These are phyloP conservation scores for Bufo bufo DNA, from an alignment of 2,113 vertebrate species.

Conservation along the genomic window DNA sequence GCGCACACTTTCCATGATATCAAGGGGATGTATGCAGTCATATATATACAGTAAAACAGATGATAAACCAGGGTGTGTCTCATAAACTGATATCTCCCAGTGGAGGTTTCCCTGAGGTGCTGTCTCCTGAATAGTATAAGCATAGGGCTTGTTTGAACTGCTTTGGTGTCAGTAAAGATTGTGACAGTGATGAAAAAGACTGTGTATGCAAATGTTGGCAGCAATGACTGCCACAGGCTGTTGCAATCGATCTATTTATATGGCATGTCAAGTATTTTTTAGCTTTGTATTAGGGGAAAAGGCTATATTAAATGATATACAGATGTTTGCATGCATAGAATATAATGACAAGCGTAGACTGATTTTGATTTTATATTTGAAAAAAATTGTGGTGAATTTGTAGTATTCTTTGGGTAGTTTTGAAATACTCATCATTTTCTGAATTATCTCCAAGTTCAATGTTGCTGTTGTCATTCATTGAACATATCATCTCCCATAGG, in stretches of 20 bases:
- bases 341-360: not conserved
- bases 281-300: not conserved
- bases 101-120: constrained; percentile 26
- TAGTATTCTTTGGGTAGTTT: not conserved
- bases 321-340: not conserved
- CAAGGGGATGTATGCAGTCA: not conserved
- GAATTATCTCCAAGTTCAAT: not conserved
- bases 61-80: constrained; percentile 13
- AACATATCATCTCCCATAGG: constrained; percentile 6
- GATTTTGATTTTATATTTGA: not conserved
- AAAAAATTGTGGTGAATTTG: not conserved
- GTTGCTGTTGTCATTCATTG: constrained; percentile 3
- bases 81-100: constrained; percentile 19
- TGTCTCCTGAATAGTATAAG: not conserved
- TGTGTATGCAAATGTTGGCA: constrained; percentile 8
- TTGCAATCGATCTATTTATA: not conserved
- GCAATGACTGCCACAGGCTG: constrained; percentile 2
- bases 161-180: constrained; percentile 44
- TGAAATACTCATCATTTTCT: not conserved
- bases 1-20: not conserved
- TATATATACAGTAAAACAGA: constrained; percentile 13
- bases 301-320: constrained; percentile 3
- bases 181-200: constrained; percentile 32
- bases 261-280: constrained; percentile 6
- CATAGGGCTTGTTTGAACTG: constrained; percentile 40